phyloP scores from a whole-genome alignment of 2,113 vertebrate genomes.

The Leucosticte australis region DNA sequence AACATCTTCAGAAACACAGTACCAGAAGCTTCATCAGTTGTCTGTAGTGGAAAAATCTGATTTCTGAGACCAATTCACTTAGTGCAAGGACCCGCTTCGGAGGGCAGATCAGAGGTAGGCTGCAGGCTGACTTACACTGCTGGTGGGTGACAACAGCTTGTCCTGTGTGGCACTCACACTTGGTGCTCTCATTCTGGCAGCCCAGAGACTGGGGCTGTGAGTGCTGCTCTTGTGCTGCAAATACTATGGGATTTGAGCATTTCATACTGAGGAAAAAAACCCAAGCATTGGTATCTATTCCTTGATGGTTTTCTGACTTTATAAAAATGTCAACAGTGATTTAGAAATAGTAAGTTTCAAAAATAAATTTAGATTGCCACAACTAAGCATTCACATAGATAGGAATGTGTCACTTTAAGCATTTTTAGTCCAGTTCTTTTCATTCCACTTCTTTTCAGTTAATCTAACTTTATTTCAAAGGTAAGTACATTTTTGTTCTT shows the following conservation, averaged over 20 bases:
- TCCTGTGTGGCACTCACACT: neutral
- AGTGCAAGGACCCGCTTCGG: rapidly evolving
- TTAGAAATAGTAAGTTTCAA: neutral
- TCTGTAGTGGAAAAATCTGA: neutral
- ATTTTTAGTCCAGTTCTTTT: neutral
- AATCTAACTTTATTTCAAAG: neutral
- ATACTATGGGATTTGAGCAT: neutral
- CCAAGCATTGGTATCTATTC: neutral
- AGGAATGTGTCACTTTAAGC: neutral
- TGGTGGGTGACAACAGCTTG: neutral
- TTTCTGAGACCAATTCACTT: neutral
- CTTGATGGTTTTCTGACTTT: neutral
- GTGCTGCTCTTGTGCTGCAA: neutral
- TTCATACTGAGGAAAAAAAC: neutral
- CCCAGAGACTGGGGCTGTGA: too few species aligned
- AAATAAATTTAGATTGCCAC: neutral
- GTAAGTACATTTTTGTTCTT: neutral
- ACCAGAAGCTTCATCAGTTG: neutral
- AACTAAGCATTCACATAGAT: neutral
- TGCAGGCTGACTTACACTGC: neutral
- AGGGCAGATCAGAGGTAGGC: neutral
- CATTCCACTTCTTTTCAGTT: neutral
- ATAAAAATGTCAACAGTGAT: neutral
- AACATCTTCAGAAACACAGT: neutral
- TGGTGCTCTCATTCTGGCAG: rapidly evolving